These are phyloP conservation scores for Aelia acuminata DNA, from an alignment of 2,888 invertebrate genomes.

Conservation along the genomic window DNA sequence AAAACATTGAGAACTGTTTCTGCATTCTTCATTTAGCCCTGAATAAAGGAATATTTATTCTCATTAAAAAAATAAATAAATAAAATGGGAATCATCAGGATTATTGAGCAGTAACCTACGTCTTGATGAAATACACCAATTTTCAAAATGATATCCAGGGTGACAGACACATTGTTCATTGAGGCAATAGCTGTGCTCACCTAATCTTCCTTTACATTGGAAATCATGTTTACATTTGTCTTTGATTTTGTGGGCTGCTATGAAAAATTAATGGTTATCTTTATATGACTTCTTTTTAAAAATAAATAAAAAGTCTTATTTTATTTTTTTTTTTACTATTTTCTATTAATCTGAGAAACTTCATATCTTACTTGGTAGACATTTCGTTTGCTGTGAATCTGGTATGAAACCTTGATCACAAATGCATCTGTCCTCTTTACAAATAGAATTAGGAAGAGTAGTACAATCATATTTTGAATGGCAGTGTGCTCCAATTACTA, in stretches of 20 bases:
- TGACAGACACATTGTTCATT: constrained; percentile 3
- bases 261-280: too few relatives aligned
- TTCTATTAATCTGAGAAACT: background rate
- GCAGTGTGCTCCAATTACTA: constrained; percentile 56
- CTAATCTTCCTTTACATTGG: constrained; percentile 20
- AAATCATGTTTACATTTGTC: constrained; percentile 15
- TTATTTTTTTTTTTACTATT: background rate
- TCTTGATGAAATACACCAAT: constrained; percentile 31
- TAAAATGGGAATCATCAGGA: background rate
- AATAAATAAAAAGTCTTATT: background rate
- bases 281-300: too few relatives aligned
- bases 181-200: background rate
- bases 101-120: background rate
- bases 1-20: constrained; percentile 50
- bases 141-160: constrained; percentile 40
- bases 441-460: constrained; percentile 51
- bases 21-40: constrained; percentile 32
- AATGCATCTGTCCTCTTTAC: constrained; percentile 55
- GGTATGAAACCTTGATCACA: constrained; percentile 56
- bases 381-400: constrained; percentile 34
- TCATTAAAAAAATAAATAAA: background rate
- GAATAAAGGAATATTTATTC: background rate
- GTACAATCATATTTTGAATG: constrained; percentile 58
- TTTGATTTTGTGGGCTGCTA: background rate
- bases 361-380: constrained; percentile 54